Base-by-base conservation (phyloP, 2,113 vertebrate species). In the Chaetodon trifascialis region DNA sequence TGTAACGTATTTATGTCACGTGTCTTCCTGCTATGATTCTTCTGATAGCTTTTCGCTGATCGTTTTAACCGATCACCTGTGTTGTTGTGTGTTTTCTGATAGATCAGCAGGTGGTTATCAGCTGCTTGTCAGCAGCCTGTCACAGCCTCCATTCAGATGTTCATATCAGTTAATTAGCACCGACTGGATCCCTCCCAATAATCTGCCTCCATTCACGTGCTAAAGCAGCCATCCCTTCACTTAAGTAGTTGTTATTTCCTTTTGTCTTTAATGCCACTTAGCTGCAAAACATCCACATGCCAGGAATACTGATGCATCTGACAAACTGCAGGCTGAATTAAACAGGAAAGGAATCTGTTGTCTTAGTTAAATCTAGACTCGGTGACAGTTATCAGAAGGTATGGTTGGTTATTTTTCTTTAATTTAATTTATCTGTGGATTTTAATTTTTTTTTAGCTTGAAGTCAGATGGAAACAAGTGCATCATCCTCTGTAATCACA, bases 81-180 rank as follows among this genome's bases (percentile, higher is more conserved):
- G 7, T 5, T 16, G 30, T 16, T 11, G 52, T 52, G 30, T 79
- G 30, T 56, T 47, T 9, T 19, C 44, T 58, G 73, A 11, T 12
- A 66, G 52, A 87, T 72, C 80, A 75, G 77, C 56, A 76, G 86
- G 80, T 81, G 78, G 65, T 79, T 70, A 79, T 79, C 80, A 65
- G 59, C 68, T 54, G 73, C 34, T 76, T 40, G 60, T 68, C 38
- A 60, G 79, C 68, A 42, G 59, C 56, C 95, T 90, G 95, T 96
- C 96, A 94, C 95, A 94, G 93, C 92, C 91, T 90, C 94, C 95
- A 96, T 97, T 97, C 94, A 96, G 94, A 96, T 96, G 95, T 94
- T 93, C 93, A 91, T 89, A 92, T 95, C 94, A 95, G 94, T 92
- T 94, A 93, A 95, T 92, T 95, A 94, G 94, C 79, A 95, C 93